Evolutionary conservation across 2,888 invertebrate species (phyloP), one percentile per base, ranked within the genome.

Genomic region (Plagodis pulveraria): DNA sequence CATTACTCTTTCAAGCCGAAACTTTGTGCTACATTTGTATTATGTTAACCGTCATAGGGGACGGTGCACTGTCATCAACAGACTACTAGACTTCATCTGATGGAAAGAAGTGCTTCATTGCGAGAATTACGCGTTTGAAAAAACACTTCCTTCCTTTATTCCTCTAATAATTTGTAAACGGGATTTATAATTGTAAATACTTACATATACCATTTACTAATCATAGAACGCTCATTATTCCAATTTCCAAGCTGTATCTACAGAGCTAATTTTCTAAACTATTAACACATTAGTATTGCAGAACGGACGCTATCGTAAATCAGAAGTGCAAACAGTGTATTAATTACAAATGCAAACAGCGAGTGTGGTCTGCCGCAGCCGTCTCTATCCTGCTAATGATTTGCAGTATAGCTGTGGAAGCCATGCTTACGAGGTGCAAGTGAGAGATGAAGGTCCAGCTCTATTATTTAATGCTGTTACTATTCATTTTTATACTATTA

Each of bases 291-390:
- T 89, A 89, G 84, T 77, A 86, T 82, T 83, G 80, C 80, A 81
- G 79, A 84, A 77, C 84, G 80, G 82, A 83, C 80, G 84, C 76
- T 87, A 86, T 87, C 91, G 89, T 92, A 92, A 91, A 91, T 92
- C 91, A 92, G 86, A 81, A 85, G 86, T 80, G 84, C 90, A 91
- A 91, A 91, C 91, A 91, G 85, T 91, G 89, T 91, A 91, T 92
- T 91, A 91, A 92, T 92, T 92, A 91, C 89, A 85, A 90, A 92
- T 92, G 90, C 91, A 90, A 91, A 92, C 91, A 91, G 88, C 87
- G 82, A 89, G 86, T 89, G 89, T 86, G 90, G 89, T 84, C 83
- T 76, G 81, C 90, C 91, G 85, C 89, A 84, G 84, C 86, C 87
- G 83, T 89, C 89, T 89, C 89, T 87, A 89, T 87, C 84, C 87